phyloP scores from a whole-genome alignment of 1,140 invertebrate genomes.

The Choristoneura fumiferana region DNA sequence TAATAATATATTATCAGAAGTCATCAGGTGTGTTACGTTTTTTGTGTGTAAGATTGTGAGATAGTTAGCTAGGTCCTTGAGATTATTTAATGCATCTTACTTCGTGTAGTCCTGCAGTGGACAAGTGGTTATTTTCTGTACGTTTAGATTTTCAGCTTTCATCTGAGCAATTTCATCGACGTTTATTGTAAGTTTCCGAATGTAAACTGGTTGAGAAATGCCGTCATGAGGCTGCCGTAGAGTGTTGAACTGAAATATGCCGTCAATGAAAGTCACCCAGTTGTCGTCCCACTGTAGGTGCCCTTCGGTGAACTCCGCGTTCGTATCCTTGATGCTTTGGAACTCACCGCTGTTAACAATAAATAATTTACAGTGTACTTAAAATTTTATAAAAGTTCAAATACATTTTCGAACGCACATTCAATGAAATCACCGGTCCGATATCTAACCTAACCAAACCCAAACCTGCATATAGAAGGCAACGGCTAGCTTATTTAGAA shows the following conservation, averaged over 20 bases:
- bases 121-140: no score
- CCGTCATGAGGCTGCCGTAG: constrained; percentile 25
- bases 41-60: no score
- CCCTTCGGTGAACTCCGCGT: constrained; percentile 12
- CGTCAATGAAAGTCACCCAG: constrained; percentile 44
- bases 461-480: no score
- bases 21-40: no score
- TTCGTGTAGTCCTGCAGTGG: not conserved
- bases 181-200: constrained; percentile 25
- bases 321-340: constrained; percentile 17
- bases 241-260: constrained; percentile 39
- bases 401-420: no score
- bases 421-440: not conserved
- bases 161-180: constrained; percentile 12
- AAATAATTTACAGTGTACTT: constrained; percentile 25
- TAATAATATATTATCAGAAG: no score
- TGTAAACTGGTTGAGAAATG: constrained; percentile 27
- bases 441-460: constrained; percentile 41
- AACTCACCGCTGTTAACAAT: constrained; percentile 25
- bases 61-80: no score
- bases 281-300: constrained; percentile 33
- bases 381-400: constrained; percentile 34
- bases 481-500: no score
- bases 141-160: not conserved
- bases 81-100: no score